These are phyloP conservation scores for Dendrocincla fuliginosa DNA, from an alignment of 2,797 vertebrate genomes.

Conservation along the genomic window DNA sequence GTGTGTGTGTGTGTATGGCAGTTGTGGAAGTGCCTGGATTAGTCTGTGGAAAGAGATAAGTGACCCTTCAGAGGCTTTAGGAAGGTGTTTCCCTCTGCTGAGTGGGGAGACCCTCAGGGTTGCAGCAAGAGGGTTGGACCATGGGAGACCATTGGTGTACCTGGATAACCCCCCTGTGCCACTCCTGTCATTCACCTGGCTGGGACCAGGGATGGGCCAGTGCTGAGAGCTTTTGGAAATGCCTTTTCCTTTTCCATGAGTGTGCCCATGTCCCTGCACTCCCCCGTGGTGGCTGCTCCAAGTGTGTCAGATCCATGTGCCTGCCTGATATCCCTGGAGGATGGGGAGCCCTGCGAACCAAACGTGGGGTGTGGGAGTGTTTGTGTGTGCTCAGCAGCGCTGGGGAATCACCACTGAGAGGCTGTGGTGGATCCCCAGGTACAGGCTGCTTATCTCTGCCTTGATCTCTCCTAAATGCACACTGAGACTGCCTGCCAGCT, in stretches of 20 bases:
- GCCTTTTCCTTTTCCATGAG: not conserved
- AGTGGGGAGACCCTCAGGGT: fast-evolving
- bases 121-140: not conserved
- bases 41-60: not conserved
- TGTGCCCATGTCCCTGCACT: fast-evolving
- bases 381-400: not conserved
- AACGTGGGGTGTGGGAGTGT: fast-evolving
- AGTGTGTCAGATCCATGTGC: not conserved
- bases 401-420: not conserved
- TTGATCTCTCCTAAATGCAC: not conserved
- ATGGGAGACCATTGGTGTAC: fast-evolving
- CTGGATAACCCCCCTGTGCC: not conserved
- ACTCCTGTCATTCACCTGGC: not conserved
- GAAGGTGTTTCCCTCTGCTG: not conserved
- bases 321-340: not conserved
- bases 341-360: not conserved
- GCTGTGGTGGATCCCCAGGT: not conserved
- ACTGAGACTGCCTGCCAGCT: not conserved
- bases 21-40: not conserved
- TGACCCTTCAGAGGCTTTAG: not conserved
- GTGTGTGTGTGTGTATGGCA: not conserved
- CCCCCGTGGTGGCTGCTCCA: fast-evolving
- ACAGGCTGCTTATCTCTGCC: not conserved
- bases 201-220: not conserved
- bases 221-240: not conserved